These are phyloP conservation scores for Habroteleia sp. DNA, from an alignment of 2,888 invertebrate species.

Conservation along the genomic window DNA sequence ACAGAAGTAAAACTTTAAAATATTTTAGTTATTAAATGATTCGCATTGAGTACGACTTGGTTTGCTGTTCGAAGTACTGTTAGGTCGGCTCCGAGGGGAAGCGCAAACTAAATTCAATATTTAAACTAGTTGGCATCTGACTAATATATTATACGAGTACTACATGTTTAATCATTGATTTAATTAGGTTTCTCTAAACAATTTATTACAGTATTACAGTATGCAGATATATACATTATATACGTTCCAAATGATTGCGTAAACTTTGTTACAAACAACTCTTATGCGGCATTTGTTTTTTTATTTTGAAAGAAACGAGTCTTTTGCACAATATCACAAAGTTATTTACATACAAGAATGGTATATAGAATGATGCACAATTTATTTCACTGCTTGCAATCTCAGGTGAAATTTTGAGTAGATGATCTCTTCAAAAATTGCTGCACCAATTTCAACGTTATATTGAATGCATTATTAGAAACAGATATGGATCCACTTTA, in stretches of 20 bases:
- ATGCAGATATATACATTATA: too few relatives aligned
- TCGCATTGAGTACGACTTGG: not conserved
- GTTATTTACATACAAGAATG: too few relatives aligned
- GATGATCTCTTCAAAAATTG: too few relatives aligned
- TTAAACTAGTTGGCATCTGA: constrained; percentile 27
- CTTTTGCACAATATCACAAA: too few relatives aligned
- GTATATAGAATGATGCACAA: too few relatives aligned
- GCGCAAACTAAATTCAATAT: constrained; percentile 45
- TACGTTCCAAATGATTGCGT: constrained; percentile 16
- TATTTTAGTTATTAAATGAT: constrained; percentile 13
- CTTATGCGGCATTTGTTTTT: constrained; percentile 3
- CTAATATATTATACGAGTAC: constrained; percentile 31
- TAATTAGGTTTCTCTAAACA: constrained; percentile 36
- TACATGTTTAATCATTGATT: constrained; percentile 30
- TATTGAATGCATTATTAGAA: too few relatives aligned
- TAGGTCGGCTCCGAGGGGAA: constrained; percentile 4
- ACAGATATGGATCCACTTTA: too few relatives aligned
- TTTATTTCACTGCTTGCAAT: too few relatives aligned
- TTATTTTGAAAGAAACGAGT: too few relatives aligned
- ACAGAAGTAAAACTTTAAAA: too few relatives aligned
- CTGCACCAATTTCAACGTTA: too few relatives aligned
- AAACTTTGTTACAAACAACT: constrained; percentile 19
- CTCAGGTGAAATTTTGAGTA: too few relatives aligned
- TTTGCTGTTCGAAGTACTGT: not conserved
- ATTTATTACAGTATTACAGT: constrained; percentile 13